These are phyloP conservation scores for Temnothorax ravouxi DNA, from an alignment of 2,888 invertebrate genomes.

Conservation along the genomic window DNA sequence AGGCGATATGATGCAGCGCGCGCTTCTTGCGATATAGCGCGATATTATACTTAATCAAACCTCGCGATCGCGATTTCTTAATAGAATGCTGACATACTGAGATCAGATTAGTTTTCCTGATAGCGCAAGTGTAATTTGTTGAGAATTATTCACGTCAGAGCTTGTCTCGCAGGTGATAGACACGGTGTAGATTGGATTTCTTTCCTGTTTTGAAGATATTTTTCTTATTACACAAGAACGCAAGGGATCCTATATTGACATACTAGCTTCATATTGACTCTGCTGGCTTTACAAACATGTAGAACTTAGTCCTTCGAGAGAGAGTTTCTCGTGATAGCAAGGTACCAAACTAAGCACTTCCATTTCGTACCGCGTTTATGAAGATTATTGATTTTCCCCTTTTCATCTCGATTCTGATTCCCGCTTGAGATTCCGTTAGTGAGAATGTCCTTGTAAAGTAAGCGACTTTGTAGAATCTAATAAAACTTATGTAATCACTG, in stretches of 20 bases:
- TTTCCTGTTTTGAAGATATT: neutral
- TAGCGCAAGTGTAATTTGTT: neutral
- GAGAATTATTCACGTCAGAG: neutral
- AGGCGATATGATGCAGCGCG: neutral
- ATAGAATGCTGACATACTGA: neutral
- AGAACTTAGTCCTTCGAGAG: neutral
- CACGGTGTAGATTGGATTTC: neutral
- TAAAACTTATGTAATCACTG: neutral
- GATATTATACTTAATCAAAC: conserved; percentile 29
- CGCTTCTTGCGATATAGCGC: conserved; percentile 15
- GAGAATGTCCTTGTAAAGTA: neutral
- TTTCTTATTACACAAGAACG: neutral
- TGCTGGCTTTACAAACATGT: neutral
- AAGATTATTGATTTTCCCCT: neutral
- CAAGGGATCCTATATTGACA: conserved; percentile 6
- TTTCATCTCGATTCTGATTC: conserved; percentile 1
- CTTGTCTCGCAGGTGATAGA: neutral
- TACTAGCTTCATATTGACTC: conserved; percentile 1
- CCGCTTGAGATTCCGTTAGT: neutral
- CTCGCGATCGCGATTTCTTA: conserved; percentile 47
- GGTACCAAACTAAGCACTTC: neutral
- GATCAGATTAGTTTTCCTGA: conserved; percentile 12
- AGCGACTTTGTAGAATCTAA: neutral
- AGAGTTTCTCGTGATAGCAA: neutral
- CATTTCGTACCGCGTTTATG: neutral